Base-by-base conservation (phyloP, 2,888 invertebrate species). In the Lasioglossum lativentre region DNA sequence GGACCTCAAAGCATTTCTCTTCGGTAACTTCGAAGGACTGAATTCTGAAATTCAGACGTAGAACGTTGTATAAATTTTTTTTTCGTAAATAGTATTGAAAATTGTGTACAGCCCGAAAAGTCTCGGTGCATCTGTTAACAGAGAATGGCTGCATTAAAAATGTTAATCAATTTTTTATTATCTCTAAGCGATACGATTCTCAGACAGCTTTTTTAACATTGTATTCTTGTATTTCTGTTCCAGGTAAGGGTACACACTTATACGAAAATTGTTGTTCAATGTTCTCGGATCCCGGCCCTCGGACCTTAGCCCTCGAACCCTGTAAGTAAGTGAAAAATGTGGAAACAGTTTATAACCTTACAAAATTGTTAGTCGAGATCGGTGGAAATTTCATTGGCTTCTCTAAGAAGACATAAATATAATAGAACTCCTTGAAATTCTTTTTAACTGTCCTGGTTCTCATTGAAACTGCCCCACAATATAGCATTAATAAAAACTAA, bases 191-290 rank as follows among this genome's bases (percentile, higher is more conserved):
- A n/a, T n/a, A 8, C 23, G 8, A 0, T 56, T n/a, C 23, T 56
- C 23, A 4, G n/a, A n/a, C 56, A n/a, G 52, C 16, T 19, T 12
- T 59, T 27, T 27, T 68, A 68, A 68, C 19, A 34, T 23, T 38
- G 19, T 3, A 3, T 23, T 8, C 8, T 1, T 47, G 63, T 77
- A 27, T 86, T 75, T 87, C 75, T 90, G 87, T 88, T 90, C 73
- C 78, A 90, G 90, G 89, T 90, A 89, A 90, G 88, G 70, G 59
- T 38, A 71, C 52, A 30, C 38, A n/a, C 45, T 16, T n/a, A 23
- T 34, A 14, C 34, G 27, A 27, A 30, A 8, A 74, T 74, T 59
- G n/a, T 45, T 52, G 27, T 73, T 68, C 19, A 4, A 56, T n/a
- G 34, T 30, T 47, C 40, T 47, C n/a, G 63, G 27, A n/a, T 19